A percentile compares a stretch with the other conserved stretches of the same genome.
Evolutionary conservation across 2,113 vertebrate species (phyloP).

Genomic region (Tachuris rubrigastra): DNA sequence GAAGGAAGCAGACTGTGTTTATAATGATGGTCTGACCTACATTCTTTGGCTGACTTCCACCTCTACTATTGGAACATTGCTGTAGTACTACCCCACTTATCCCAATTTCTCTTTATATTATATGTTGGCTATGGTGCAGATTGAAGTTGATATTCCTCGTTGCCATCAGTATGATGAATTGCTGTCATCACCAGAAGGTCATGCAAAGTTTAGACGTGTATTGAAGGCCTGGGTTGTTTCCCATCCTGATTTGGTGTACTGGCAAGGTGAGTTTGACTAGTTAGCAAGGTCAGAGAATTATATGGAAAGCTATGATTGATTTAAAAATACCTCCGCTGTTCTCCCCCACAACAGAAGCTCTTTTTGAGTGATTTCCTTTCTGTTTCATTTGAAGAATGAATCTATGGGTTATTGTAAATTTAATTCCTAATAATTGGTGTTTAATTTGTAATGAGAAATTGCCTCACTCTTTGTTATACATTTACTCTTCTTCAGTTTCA

Average conservation of each 20-base stretch:
- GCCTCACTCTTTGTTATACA: background rate
- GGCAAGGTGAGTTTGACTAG: slow-evolving; percentile 87
- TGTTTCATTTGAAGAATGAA: background rate
- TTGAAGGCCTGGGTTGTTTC: slow-evolving; percentile 99
- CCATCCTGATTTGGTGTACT: slow-evolving; percentile 96
- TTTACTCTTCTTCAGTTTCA: background rate
- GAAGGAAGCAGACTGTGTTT: background rate
- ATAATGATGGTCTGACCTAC: background rate
- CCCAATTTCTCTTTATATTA: background rate
- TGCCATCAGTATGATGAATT: slow-evolving; percentile 98
- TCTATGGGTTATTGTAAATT: background rate
- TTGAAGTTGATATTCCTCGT: slow-evolving; percentile 98
- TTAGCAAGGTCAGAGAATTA: background rate
- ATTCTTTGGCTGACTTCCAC: background rate
- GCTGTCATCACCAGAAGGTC: slow-evolving; percentile 93
- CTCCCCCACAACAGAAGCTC: background rate
- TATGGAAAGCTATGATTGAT: background rate
- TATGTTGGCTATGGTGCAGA: slow-evolving; percentile 74
- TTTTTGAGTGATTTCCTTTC: background rate
- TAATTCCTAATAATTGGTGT: background rate
- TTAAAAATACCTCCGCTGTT: background rate
- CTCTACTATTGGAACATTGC: background rate
- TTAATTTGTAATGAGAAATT: background rate
- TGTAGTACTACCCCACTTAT: background rate
- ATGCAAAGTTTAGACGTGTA: slow-evolving; percentile 93